Conservation (phyloP, 2,113 vertebrate genomes). For the Urocitellus parryii region DNA sequence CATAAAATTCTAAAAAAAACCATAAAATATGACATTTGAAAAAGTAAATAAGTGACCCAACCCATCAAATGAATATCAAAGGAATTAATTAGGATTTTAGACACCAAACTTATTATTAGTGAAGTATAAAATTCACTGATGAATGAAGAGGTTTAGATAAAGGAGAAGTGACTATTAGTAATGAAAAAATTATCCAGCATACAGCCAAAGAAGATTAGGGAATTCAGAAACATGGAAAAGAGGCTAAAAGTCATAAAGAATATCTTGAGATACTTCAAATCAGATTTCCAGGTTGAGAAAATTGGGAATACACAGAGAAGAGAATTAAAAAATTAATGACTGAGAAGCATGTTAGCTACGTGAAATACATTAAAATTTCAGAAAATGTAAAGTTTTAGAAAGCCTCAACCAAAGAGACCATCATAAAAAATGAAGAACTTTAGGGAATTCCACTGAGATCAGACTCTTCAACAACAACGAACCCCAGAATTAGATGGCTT, state of each 20-base stretch:
- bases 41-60: not conserved
- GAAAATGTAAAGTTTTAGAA: not conserved
- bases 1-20: not conserved
- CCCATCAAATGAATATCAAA: not conserved
- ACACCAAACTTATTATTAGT: not conserved
- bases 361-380: not conserved
- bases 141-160: not conserved
- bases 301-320: not conserved
- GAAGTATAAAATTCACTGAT: not conserved
- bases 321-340: not conserved
- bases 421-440: not conserved
- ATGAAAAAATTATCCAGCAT: not conserved
- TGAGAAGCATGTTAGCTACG: not conserved
- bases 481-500: not conserved
- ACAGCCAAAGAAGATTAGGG: not conserved
- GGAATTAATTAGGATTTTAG: conserved; percentile 2
- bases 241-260: not conserved
- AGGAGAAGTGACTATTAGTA: not conserved
- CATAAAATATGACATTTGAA: not conserved
- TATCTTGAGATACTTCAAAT: not conserved
- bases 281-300: not conserved
- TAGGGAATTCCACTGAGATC: not conserved
- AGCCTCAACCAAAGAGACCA: not conserved
- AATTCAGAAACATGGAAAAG: not conserved
- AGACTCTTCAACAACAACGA: not conserved